Evolutionary conservation across 2,797 vertebrate genomes (phyloP).

Genomic region (Microctenopoma steveboyesi): DNA sequence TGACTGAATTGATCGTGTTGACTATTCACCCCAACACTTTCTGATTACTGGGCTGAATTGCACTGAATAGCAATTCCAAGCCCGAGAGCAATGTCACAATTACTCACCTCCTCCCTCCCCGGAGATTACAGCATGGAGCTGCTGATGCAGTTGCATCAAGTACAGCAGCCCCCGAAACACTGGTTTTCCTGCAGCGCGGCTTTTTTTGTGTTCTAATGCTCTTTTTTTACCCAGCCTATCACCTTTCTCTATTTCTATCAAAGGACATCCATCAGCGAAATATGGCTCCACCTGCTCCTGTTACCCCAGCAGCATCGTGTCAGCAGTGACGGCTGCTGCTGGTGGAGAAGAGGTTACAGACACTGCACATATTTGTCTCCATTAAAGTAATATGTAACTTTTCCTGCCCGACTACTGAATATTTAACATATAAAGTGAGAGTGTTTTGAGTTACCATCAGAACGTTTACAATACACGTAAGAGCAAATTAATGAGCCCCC

Average conservation of each 20-base stretch:
- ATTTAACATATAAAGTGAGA: neutral
- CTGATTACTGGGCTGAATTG: constrained; percentile 68
- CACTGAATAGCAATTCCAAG: constrained; percentile 61
- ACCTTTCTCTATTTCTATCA: constrained; percentile 72
- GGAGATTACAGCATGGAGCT: constrained; percentile 69
- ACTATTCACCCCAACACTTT: constrained; percentile 58
- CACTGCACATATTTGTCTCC: constrained; percentile 17
- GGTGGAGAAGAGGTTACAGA: constrained; percentile 12
- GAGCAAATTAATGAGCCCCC: constrained; percentile 15
- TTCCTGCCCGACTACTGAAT: constrained; percentile 4
- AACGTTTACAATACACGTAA: constrained; percentile 22
- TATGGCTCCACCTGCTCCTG: constrained; percentile 77
- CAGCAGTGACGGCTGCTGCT: constrained; percentile 43
- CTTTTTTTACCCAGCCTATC: constrained; percentile 69
- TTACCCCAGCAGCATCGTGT: constrained; percentile 73
- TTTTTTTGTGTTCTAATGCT: constrained; percentile 76
- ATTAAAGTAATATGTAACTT: constrained; percentile 12
- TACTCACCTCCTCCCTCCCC: constrained; percentile 54
- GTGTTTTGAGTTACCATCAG: constrained; percentile 7
- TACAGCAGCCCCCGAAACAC: constrained; percentile 57
- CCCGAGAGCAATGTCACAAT: constrained; percentile 77
- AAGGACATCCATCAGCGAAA: constrained; percentile 83
- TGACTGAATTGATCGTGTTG: constrained; percentile 50
- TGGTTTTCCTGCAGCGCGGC: constrained; percentile 69
- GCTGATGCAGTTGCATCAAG: constrained; percentile 72